Conservation (phyloP, 1,140 invertebrate species). For the Drosophila mauritiana region DNA sequence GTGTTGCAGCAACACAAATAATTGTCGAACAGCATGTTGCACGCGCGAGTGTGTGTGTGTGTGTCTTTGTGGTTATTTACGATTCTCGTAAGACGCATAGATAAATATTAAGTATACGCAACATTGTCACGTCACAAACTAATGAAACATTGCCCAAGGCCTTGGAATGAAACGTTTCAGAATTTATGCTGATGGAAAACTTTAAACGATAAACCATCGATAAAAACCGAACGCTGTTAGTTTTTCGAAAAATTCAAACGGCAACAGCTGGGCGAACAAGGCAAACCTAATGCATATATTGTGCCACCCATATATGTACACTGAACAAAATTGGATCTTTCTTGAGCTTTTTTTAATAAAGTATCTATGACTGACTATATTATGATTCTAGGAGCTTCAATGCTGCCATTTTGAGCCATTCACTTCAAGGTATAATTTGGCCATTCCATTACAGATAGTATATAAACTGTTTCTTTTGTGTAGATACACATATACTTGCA, state of each 20-base stretch:
- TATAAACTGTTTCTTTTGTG: neutral
- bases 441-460: neutral
- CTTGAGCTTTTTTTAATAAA: neutral
- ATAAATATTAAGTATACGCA: slow-evolving; percentile 51
- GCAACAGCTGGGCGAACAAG: slow-evolving; percentile 59
- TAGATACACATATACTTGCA: neutral
- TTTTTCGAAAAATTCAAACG: slow-evolving; percentile 40
- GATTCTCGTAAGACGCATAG: slow-evolving; percentile 62
- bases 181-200: slow-evolving; percentile 59
- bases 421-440: neutral
- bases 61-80: slow-evolving; percentile 62
- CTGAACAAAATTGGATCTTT: slow-evolving; percentile 1
- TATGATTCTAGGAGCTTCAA: too few species aligned
- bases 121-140: slow-evolving; percentile 47
- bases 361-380: neutral
- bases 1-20: slow-evolving; percentile 81
- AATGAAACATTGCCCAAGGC: slow-evolving; percentile 36
- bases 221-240: slow-evolving; percentile 43
- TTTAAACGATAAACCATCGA: slow-evolving; percentile 50
- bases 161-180: slow-evolving; percentile 13
- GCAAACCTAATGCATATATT: slow-evolving; percentile 51
- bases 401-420: too few species aligned
- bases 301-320: slow-evolving; percentile 24
- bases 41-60: slow-evolving; percentile 22
- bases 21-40: slow-evolving; percentile 81